phyloP scores from a whole-genome alignment of 2,888 invertebrate genomes.

The Adelphocoris suturalis region DNA sequence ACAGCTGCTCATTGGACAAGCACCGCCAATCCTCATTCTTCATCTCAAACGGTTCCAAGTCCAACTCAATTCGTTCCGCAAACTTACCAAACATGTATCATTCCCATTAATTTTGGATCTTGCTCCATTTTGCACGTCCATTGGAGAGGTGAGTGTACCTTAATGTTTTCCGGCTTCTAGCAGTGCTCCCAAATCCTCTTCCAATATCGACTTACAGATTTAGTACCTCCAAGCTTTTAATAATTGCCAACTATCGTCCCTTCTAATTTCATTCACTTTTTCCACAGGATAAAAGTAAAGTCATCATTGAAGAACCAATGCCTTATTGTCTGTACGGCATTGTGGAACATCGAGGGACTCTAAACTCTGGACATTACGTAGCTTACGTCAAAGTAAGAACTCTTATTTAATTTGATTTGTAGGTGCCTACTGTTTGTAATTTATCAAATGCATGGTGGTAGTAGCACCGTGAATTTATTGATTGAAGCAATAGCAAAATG shows the following conservation, averaged over 20 bases:
- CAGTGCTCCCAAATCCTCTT: too few relatives aligned
- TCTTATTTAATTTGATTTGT: not conserved
- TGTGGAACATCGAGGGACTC: constrained; percentile 95
- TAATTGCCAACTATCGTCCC: too few relatives aligned
- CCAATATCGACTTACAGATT: too few relatives aligned
- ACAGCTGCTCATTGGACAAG: constrained; percentile 91
- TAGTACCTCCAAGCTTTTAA: too few relatives aligned
- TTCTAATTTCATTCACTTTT: not conserved
- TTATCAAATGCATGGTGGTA: too few relatives aligned
- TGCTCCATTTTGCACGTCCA: constrained; percentile 88
- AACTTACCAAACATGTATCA: constrained; percentile 91
- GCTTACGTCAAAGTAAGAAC: constrained; percentile 89
- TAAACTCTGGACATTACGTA: constrained; percentile 94
- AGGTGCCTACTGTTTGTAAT: too few relatives aligned
- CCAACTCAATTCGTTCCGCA: constrained; percentile 86
- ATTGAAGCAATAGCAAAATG: too few relatives aligned
- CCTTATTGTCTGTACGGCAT: constrained; percentile 96
- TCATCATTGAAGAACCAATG: constrained; percentile 79
- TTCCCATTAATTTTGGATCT: constrained; percentile 93
- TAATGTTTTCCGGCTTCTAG: not conserved
- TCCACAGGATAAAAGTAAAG: constrained; percentile 56
- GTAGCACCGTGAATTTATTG: too few relatives aligned
- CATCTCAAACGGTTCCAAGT: constrained; percentile 98
- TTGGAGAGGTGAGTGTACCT: constrained; percentile 51
- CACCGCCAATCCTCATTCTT: constrained; percentile 95